Percentiles rank a stretch among this genome's conserved stretches.
These are phyloP conservation scores for Acrobasis consociella DNA, from an alignment of 2,888 invertebrate species.

Conservation along the genomic window DNA sequence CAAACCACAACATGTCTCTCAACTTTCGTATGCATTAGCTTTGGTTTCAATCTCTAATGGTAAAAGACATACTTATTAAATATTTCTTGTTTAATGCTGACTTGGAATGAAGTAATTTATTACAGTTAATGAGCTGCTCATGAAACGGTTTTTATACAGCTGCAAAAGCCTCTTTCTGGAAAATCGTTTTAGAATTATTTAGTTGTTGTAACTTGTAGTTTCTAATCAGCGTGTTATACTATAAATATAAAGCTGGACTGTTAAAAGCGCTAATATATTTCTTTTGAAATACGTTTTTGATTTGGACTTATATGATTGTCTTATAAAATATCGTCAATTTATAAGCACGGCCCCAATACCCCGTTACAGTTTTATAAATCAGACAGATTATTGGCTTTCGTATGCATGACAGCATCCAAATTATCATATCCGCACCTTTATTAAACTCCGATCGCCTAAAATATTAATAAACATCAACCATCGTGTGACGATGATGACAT, in stretches of 20 bases:
- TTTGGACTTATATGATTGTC: not conserved
- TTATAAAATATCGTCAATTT: too few relatives aligned
- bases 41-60: constrained; percentile 6
- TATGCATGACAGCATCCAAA: too few relatives aligned
- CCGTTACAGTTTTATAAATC: too few relatives aligned
- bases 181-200: too few relatives aligned
- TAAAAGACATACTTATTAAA: not conserved
- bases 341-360: too few relatives aligned
- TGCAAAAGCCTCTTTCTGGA: not conserved
- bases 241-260: not conserved
- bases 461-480: not conserved
- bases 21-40: constrained; percentile 1
- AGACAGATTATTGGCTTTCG: too few relatives aligned
- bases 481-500: not conserved
- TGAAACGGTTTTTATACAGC: constrained; percentile 5
- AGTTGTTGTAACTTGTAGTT: too few relatives aligned
- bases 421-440: not conserved
- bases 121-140: constrained; percentile 4
- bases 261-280: not conserved
- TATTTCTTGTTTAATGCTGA: not conserved
- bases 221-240: not conserved
- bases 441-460: not conserved
- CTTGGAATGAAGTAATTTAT: not conserved
- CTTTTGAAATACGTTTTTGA: not conserved
- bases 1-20: constrained; percentile 6